Conservation (phyloP, 2,797 vertebrate genomes). For the Apogon hyalosoma region DNA sequence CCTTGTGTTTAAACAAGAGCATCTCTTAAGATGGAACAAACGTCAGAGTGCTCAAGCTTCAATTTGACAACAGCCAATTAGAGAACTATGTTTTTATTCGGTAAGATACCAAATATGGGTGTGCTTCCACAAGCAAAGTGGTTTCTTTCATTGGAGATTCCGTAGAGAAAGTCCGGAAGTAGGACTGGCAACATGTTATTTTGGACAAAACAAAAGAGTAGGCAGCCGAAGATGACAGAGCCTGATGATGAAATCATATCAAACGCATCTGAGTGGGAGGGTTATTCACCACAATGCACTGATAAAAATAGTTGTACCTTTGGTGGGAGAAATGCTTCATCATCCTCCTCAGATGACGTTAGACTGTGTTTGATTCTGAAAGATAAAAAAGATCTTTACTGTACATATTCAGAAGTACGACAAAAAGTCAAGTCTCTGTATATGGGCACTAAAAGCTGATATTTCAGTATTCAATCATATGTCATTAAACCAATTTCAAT, state of each 20-base stretch:
- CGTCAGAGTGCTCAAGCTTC: slow-evolving; percentile 47
- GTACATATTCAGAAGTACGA: background rate
- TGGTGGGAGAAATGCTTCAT: slow-evolving; percentile 83
- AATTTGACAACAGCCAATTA: slow-evolving; percentile 18
- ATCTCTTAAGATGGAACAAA: slow-evolving; percentile 35
- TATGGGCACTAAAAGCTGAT: background rate
- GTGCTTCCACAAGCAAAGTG: slow-evolving; percentile 31
- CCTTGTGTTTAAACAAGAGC: slow-evolving; percentile 41
- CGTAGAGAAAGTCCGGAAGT: slow-evolving; percentile 67
- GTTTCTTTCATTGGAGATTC: slow-evolving; percentile 45
- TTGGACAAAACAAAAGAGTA: slow-evolving; percentile 59
- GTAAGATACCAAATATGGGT: slow-evolving; percentile 67
- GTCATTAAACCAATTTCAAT: background rate
- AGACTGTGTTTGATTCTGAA: slow-evolving; percentile 81
- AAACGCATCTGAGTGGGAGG: slow-evolving; percentile 44
- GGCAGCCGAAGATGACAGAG: slow-evolving; percentile 70
- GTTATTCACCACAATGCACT: slow-evolving; percentile 28
- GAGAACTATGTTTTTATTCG: slow-evolving; percentile 1
- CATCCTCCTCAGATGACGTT: slow-evolving; percentile 84
- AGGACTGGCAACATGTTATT: slow-evolving; percentile 58
- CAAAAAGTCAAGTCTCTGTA: background rate
- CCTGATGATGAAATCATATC: slow-evolving; percentile 53
- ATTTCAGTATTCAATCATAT: background rate
- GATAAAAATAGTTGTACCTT: slow-evolving; percentile 81
- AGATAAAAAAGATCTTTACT: slow-evolving; percentile 40